Evolutionary conservation across 2,888 invertebrate species (phyloP).

Genomic region (Epiblema foenella): DNA sequence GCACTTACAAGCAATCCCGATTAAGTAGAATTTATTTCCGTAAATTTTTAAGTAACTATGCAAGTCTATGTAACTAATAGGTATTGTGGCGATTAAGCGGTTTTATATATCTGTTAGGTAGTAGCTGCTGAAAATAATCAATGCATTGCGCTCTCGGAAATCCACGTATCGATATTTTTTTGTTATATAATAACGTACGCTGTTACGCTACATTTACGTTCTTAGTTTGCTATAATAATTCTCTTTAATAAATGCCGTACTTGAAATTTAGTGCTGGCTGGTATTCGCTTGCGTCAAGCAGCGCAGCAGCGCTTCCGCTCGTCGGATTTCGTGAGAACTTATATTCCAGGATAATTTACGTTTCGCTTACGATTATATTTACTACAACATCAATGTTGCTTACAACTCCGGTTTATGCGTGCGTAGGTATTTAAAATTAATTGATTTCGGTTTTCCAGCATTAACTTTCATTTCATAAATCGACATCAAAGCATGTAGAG

Average conservation of each 20-base stretch:
- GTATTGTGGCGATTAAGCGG: too few species aligned
- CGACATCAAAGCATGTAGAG: conserved; percentile 49
- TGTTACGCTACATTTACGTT: neutral
- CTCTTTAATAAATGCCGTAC: conserved; percentile 14
- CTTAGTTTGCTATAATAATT: conserved; percentile 18
- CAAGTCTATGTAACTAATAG: too few species aligned
- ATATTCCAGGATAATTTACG: conserved; percentile 51
- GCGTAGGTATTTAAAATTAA: neutral
- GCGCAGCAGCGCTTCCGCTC: conserved; percentile 23
- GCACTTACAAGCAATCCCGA: conserved; percentile 27
- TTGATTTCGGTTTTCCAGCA: conserved; percentile 10
- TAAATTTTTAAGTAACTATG: neutral
- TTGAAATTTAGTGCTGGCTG: conserved; percentile 16
- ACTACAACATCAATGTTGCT: conserved; percentile 20
- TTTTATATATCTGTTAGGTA: too few species aligned
- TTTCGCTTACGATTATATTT: conserved; percentile 24
- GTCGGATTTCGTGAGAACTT: conserved; percentile 44
- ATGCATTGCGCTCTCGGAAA: neutral
- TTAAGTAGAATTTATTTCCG: conserved; percentile 16
- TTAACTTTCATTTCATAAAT: conserved; percentile 41
- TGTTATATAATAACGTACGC: neutral
- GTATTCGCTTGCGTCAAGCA: conserved; percentile 24
- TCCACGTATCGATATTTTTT: neutral
- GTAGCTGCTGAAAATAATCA: neutral
- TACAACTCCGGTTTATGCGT: conserved; percentile 2